These are phyloP conservation scores for Stegastes partitus DNA, from an alignment of 2,113 vertebrate species.

Conservation along the genomic window DNA sequence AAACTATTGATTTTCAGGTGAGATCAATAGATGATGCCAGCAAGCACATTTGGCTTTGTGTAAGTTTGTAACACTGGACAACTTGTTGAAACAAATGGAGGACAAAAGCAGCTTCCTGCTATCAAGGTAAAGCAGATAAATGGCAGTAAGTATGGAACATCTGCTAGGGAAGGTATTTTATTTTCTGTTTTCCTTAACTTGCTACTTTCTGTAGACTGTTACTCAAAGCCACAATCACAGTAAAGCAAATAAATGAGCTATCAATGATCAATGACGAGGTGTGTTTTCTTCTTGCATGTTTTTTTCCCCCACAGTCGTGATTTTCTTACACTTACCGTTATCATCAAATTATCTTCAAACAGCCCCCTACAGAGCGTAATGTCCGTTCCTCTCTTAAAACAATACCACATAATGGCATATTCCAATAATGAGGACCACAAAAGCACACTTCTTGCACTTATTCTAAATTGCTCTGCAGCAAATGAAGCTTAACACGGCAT, in stretches of 20 bases:
- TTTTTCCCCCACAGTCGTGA: background rate
- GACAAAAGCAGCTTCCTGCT: conserved; percentile 2
- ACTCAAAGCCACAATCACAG: background rate
- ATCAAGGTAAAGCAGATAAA: background rate
- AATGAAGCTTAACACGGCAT: conserved; percentile 63
- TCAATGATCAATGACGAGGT: background rate
- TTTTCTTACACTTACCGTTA: conserved; percentile 15
- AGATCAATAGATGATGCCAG: conserved; percentile 49
- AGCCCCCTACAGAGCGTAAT: conserved; percentile 4
- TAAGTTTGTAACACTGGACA: conserved; percentile 16
- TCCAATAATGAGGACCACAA: conserved; percentile 61
- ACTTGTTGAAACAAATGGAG: conserved; percentile 26
- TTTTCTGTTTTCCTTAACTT: background rate
- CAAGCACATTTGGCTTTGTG: conserved; percentile 14
- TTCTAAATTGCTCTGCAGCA: conserved; percentile 64
- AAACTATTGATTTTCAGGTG: conserved; percentile 49
- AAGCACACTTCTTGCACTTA: conserved; percentile 52
- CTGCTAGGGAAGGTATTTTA: background rate
- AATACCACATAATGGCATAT: conserved; percentile 49
- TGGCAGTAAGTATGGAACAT: background rate
- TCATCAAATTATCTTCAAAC: conserved; percentile 38
- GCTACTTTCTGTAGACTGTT: background rate
- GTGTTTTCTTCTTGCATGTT: background rate
- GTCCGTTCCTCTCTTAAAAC: conserved; percentile 45
- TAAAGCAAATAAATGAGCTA: background rate